phyloP scores from a whole-genome alignment of 1,140 invertebrate species.

The Euglossa dilemma region DNA sequence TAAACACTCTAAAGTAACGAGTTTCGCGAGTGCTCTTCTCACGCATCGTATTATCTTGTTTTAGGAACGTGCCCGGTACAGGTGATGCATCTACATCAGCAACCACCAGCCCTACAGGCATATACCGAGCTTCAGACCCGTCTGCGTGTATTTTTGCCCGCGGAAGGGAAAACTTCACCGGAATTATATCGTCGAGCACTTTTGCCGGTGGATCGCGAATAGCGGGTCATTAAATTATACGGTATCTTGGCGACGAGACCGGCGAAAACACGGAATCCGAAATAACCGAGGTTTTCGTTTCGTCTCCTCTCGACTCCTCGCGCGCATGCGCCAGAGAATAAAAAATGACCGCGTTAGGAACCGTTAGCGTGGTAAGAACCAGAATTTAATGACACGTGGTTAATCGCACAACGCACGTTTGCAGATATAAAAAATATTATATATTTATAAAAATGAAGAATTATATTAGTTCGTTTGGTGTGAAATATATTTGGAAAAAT shows the following conservation, averaged over 20 bases:
- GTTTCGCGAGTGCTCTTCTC: slow-evolving; percentile 25
- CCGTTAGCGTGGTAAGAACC: not conserved
- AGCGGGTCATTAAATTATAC: not conserved
- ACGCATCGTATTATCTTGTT: slow-evolving; percentile 5
- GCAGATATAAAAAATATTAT: no score
- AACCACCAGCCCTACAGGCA: slow-evolving; percentile 30
- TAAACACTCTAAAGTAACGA: slow-evolving; percentile 23
- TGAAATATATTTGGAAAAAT: no score
- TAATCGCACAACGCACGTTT: not conserved
- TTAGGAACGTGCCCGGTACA: slow-evolving; percentile 5
- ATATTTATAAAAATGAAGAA: no score
- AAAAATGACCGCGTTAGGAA: not conserved
- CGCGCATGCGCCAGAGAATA: not conserved
- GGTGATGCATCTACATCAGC: slow-evolving; percentile 35
- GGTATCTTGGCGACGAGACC: not conserved
- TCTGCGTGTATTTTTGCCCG: slow-evolving; percentile 5
- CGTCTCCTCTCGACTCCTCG: no score
- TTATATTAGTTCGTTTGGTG: no score
- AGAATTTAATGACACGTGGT: slow-evolving; percentile 42
- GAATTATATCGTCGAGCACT: slow-evolving; percentile 17
- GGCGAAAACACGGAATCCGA: no score
- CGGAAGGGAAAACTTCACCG: slow-evolving; percentile 1
- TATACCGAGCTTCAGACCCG: slow-evolving; percentile 18
- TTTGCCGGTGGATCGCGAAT: slow-evolving; percentile 13
- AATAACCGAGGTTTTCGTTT: no score